Evolutionary conservation across 1,140 invertebrate genomes (phyloP), one percentile per base, ranked within the genome.

Genomic region (Microplitis demolitor): DNA sequence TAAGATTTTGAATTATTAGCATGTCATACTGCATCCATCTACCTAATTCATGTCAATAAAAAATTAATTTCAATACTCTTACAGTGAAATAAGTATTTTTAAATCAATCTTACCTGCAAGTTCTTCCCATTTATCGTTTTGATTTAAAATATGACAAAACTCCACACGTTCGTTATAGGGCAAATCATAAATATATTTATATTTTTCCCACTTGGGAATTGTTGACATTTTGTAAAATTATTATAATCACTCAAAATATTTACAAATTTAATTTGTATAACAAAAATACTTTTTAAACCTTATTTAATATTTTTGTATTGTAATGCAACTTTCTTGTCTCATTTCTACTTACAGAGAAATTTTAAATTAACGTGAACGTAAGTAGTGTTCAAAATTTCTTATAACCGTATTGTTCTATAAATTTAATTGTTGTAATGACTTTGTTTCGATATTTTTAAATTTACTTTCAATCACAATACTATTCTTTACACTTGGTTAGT

Each of bases 91-190:
- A 67, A 63, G 5, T 16, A 45, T 56, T 66, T 50, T 24, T 53
- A 4, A 34, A 62, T 61, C 6, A 33, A 60, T 45, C 60, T 88
- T 85, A 92, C 91, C 81, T 89, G 88, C 71, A 88, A 97, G 83
- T 78, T 92, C 90, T 81, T 92, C 91, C 95, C 95, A 97, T 77
- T 90, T 89, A 73, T 94, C 89, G 80, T 94, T 91, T 60, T 91
- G 86, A 84, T 97, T 95, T 54, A 97, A 85, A 77, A 95, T 89
- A 79, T 90, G 87, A 80, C 93, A 95, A 16, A 97, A 80, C 78
- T 92, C 88, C 68, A 89, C 89, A 69, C 91, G 88, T 77, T 91
- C 89, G 24, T 87, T 78, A 79, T 90, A 92, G 5, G 94, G 94
- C 66, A 96, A 82, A 54, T 95, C 87, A 78, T 95, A 67, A 34